phyloP scores from a whole-genome alignment of 2,797 vertebrate genomes.

The Sebastes alutus region DNA sequence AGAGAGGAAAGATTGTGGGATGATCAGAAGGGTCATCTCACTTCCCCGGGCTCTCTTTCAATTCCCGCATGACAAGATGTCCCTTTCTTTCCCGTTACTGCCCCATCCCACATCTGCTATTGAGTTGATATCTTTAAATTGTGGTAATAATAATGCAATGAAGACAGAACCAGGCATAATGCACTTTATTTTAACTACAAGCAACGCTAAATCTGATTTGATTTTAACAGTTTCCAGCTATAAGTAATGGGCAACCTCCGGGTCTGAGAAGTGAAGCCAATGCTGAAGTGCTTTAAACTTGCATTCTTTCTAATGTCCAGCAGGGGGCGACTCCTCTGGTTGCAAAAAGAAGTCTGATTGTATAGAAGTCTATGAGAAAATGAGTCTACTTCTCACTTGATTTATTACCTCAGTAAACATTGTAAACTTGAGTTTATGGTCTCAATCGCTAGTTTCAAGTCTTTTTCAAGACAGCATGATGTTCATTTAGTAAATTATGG shows the following conservation, averaged over 20 bases:
- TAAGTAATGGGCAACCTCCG: too few species aligned
- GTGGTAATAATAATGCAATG: background rate
- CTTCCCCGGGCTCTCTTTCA: background rate
- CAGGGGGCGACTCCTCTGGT: too few species aligned
- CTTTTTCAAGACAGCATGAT: too few species aligned
- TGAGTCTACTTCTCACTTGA: too few species aligned
- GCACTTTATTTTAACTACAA: background rate
- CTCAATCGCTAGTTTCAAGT: too few species aligned
- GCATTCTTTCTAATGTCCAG: rapidly evolving
- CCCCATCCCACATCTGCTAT: background rate
- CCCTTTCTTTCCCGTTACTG: background rate
- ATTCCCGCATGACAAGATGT: background rate
- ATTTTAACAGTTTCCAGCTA: background rate
- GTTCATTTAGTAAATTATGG: too few species aligned
- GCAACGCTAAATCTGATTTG: background rate
- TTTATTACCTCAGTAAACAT: too few species aligned
- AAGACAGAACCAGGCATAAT: background rate
- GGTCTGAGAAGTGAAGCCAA: too few species aligned
- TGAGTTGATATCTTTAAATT: background rate
- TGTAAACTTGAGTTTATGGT: too few species aligned
- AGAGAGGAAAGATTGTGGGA: background rate
- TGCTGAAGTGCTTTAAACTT: too few species aligned
- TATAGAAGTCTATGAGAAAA: too few species aligned
- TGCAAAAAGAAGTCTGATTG: rapidly evolving
- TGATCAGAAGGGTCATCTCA: constrained; percentile 25